Evolutionary conservation across 2,888 invertebrate genomes (phyloP).

Genomic region (Drosophila robusta): DNA sequence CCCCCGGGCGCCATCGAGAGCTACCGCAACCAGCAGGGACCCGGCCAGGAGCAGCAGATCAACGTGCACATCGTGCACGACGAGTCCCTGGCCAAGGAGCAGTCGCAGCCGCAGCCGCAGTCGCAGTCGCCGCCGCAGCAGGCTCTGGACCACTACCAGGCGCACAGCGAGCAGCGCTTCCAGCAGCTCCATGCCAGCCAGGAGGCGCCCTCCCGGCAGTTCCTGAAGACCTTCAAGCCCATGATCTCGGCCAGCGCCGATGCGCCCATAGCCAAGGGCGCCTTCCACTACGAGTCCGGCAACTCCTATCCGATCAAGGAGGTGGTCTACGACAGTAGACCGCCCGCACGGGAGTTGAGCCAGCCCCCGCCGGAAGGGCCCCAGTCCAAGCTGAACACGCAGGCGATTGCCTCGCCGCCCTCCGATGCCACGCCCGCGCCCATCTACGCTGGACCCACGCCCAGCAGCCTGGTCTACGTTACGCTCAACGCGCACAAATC

Average conservation of each 20-base stretch:
- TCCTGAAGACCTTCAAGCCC: slow-evolving; percentile 82
- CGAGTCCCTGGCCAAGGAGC: slow-evolving; percentile 41
- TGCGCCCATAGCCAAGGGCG: slow-evolving; percentile 62
- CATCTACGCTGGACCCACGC: slow-evolving; percentile 47
- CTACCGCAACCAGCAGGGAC: slow-evolving; percentile 59
- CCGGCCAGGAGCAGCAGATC: slow-evolving; percentile 70
- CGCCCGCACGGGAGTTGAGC: slow-evolving; percentile 44
- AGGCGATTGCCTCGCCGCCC: slow-evolving; percentile 48
- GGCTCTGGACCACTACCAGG: slow-evolving; percentile 72
- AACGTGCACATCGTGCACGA: slow-evolving; percentile 81
- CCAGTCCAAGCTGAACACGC: slow-evolving; percentile 52
- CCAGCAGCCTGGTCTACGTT: slow-evolving; percentile 69
- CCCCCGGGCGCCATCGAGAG: slow-evolving; percentile 45
- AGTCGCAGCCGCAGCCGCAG: slow-evolving; percentile 27
- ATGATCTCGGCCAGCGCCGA: slow-evolving; percentile 53
- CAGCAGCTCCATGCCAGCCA: slow-evolving; percentile 41
- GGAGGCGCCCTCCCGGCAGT: slow-evolving; percentile 83
- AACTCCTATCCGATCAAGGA: slow-evolving; percentile 27
- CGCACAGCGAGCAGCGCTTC: slow-evolving; percentile 66
- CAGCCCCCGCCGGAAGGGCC: slow-evolving; percentile 14
- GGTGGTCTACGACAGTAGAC: slow-evolving; percentile 24
- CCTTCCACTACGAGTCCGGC: slow-evolving; percentile 76
- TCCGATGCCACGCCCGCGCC: slow-evolving; percentile 1
- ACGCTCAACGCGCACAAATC: slow-evolving; percentile 57
- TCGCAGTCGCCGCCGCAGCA: slow-evolving; percentile 33